phyloP scores from a whole-genome alignment of 2,113 vertebrate species.

The Cavia aperea region DNA sequence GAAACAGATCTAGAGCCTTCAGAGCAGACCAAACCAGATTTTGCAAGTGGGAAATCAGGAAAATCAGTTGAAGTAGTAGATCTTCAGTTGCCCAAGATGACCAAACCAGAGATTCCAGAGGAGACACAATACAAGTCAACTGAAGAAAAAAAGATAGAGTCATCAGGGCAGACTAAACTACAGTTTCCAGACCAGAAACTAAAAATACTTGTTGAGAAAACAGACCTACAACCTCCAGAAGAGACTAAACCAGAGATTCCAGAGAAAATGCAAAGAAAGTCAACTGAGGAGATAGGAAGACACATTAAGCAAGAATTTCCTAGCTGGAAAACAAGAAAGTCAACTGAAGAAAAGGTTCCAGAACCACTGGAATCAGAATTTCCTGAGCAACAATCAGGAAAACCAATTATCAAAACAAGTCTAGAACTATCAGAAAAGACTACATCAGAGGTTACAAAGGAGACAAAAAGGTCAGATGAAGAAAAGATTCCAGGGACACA shows the following conservation, averaged over 20 bases:
- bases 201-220: slow-evolving; percentile 12
- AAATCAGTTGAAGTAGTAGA: slow-evolving; percentile 18
- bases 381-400: slow-evolving; percentile 17
- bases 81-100: neutral
- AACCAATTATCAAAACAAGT: neutral
- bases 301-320: neutral
- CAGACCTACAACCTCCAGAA: neutral
- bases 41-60: slow-evolving; percentile 21
- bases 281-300: neutral
- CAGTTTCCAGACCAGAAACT: slow-evolving; percentile 21
- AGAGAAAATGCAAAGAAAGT: neutral
- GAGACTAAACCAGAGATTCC: neutral
- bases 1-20: neutral
- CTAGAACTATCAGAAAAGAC: neutral
- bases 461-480: neutral
- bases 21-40: neutral
- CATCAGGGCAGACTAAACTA: neutral
- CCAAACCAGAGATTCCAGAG: neutral
- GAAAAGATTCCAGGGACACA: neutral
- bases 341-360: slow-evolving; percentile 56
- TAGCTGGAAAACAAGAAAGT: neutral
- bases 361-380: neutral
- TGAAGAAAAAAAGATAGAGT: neutral
- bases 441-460: neutral
- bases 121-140: neutral